These are phyloP conservation scores for Merluccius polli DNA, from an alignment of 2,797 vertebrate genomes.

Conservation along the genomic window DNA sequence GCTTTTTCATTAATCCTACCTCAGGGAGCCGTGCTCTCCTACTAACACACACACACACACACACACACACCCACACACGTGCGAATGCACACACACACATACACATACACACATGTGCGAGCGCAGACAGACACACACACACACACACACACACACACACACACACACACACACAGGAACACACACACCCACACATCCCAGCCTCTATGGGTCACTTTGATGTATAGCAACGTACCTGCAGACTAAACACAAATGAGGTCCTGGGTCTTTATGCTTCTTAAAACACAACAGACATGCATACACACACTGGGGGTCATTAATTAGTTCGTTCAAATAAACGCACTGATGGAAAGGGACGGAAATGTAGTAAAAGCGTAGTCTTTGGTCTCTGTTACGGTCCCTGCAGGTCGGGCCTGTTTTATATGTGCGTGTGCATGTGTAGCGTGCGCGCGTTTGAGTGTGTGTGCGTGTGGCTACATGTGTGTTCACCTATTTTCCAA, in stretches of 20 bases:
- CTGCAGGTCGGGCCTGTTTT: constrained; percentile 26
- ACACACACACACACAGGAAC: constrained; percentile 63
- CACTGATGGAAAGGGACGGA: constrained; percentile 67
- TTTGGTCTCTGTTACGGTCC: constrained; percentile 54
- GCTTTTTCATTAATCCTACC: constrained; percentile 81
- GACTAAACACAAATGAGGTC: constrained; percentile 72
- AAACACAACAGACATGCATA: constrained; percentile 42
- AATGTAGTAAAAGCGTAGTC: constrained; percentile 59
- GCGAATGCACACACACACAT: constrained; percentile 10
- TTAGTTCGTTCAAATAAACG: constrained; percentile 72
- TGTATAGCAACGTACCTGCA: constrained; percentile 68
- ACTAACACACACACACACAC: constrained; percentile 57
- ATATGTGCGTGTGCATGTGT: constrained; percentile 41
- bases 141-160: constrained; percentile 10
- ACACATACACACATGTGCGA: constrained; percentile 12
- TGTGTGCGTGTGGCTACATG: constrained; percentile 15
- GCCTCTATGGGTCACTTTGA: constrained; percentile 71
- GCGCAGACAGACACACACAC: constrained; percentile 15
- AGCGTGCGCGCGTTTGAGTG: constrained; percentile 20
- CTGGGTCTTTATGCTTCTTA: constrained; percentile 57
- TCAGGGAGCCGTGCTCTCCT: constrained; percentile 76
- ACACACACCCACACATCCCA: constrained; percentile 51
- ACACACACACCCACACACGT: constrained; percentile 22
- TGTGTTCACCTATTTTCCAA: constrained; percentile 27
- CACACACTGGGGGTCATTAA: constrained; percentile 67